These are phyloP conservation scores for Drosophila histrio DNA, from an alignment of 2,888 invertebrate species.

Conservation along the genomic window DNA sequence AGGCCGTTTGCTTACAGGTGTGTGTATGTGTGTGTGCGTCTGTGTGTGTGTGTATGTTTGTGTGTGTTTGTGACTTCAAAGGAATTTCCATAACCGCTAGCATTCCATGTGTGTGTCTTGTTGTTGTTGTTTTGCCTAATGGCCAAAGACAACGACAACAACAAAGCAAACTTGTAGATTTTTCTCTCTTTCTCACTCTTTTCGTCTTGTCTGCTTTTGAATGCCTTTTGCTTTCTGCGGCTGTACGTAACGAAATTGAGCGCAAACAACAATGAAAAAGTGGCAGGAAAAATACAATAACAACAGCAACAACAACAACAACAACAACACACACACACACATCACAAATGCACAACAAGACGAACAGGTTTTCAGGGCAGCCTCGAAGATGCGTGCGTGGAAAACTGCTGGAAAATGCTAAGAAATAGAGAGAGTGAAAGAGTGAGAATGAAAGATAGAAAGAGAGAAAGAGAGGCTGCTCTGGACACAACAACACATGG, in stretches of 20 bases:
- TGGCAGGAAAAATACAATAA: constrained; percentile 60
- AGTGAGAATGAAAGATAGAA: not conserved
- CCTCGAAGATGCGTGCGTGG: constrained; percentile 46
- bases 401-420: constrained; percentile 66
- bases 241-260: constrained; percentile 74
- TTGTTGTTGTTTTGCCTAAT: constrained; percentile 52
- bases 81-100: constrained; percentile 79
- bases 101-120: constrained; percentile 53
- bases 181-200: constrained; percentile 23
- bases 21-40: constrained; percentile 18
- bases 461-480: constrained; percentile 3
- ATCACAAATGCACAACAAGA: constrained; percentile 36
- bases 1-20: constrained; percentile 25
- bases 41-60: constrained; percentile 22
- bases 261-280: constrained; percentile 64
- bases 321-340: constrained; percentile 19
- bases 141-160: constrained; percentile 52
- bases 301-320: constrained; percentile 19
- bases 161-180: constrained; percentile 45
- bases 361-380: constrained; percentile 66
- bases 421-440: not conserved
- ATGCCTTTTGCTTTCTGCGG: constrained; percentile 74
- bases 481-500: not conserved
- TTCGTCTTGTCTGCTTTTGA: constrained; percentile 23
- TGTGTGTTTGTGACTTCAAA: constrained; percentile 52